Evolutionary conservation across 1,140 invertebrate species (phyloP), one percentile per base, ranked within the genome.

Genomic region (Papilio helenus): DNA sequence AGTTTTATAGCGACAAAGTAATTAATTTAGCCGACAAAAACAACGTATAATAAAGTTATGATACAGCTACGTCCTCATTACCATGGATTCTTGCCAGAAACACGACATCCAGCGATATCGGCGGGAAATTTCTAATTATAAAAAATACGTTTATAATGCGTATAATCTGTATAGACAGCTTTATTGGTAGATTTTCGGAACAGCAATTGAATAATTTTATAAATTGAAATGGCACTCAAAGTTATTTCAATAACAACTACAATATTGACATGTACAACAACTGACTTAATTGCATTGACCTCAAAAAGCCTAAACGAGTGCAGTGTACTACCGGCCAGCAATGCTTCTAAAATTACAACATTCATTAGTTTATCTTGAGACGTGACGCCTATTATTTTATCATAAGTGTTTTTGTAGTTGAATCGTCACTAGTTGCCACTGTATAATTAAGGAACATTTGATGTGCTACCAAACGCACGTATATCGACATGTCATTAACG

Each of bases 291-390:
- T 55, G 26, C 49, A 51, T 76, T 44, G 55, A 61, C 76, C 76
- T 65, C 29, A 77, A 77, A 77, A 77, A 42, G 29, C 3, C 55
- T 42, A 58, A 76, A 76, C 29, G 74, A 65, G 76, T 65, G 58
- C 34, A 65, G 65, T 46, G 72, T 51, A 81, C 71, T 72, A 51
- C 68, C 71, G 29, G 44, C 20, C 72, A 58, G 72, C 73, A 82
- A 71, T 80, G 78, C 79, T 79, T 78, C 81, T 80, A 80, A 79
- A 78, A 83, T 83, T 83, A 85, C 81, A 76, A 81, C 71, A 79
- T 77, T 82, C 83, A 87, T 89, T 89, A 89, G 81, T 81, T 76
- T 89, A 89, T 89, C 86, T 84, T 71, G 58, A 85, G 83, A 86
- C 83, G 79, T 85, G 86, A 87, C 87, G 84, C 82, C 83, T 79